A percentile compares a stretch with the other conserved stretches of the same genome.
These are phyloP conservation scores for Chelonus insularis DNA, from an alignment of 1,140 invertebrate species.

Conservation along the genomic window DNA sequence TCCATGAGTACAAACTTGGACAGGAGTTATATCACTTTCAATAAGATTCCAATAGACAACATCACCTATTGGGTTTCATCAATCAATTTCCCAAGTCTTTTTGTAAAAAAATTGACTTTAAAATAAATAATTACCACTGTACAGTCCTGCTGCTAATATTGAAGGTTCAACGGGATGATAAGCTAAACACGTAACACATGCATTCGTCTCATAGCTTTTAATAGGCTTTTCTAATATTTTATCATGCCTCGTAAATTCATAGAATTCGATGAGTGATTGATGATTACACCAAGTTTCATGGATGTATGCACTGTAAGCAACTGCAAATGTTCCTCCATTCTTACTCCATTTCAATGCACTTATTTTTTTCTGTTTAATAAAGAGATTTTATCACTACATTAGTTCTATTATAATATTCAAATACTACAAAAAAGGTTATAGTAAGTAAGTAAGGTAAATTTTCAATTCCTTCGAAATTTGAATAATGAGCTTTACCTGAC, in stretches of 20 bases:
- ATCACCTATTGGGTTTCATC: too few species aligned
- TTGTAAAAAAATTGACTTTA: too few species aligned
- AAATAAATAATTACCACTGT: slow-evolving; percentile 6
- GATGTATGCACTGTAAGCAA: slow-evolving; percentile 42
- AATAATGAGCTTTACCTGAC: too few species aligned
- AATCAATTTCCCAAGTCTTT: too few species aligned
- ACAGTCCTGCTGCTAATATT: slow-evolving; percentile 37
- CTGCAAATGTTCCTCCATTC: slow-evolving; percentile 51
- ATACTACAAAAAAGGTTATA: too few species aligned
- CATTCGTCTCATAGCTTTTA: slow-evolving; percentile 47
- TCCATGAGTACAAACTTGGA: slow-evolving; percentile 46
- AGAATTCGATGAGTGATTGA: slow-evolving; percentile 50
- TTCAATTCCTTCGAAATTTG: too few species aligned
- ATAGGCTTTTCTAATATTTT: slow-evolving; percentile 39
- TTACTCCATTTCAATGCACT: slow-evolving; percentile 54
- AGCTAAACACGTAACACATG: slow-evolving; percentile 50
- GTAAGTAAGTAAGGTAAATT: too few species aligned
- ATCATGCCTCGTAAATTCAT: slow-evolving; percentile 48
- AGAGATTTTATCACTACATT: too few species aligned
- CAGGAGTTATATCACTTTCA: slow-evolving; percentile 43
- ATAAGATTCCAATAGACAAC: slow-evolving; percentile 57
- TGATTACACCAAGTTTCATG: slow-evolving; percentile 58
- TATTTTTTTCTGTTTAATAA: slow-evolving; percentile 49
- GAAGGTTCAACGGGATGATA: slow-evolving; percentile 57
- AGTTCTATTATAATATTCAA: too few species aligned